These are phyloP conservation scores for Chrysina gloriosa DNA, from an alignment of 2,888 invertebrate species.

Conservation along the genomic window DNA sequence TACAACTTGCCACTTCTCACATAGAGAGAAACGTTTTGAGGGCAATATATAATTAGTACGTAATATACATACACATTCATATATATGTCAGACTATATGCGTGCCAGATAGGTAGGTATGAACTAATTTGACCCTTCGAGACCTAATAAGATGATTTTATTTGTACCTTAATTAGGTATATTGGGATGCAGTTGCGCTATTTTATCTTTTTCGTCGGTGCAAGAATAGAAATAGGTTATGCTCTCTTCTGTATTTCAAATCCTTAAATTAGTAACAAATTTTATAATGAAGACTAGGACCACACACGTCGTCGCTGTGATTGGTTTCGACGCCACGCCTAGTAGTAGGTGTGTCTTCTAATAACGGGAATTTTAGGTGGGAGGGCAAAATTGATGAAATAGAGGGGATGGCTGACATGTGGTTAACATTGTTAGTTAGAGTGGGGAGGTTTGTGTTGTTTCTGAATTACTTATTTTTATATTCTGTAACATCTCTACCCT, in stretches of 20 bases:
- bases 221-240: conserved; percentile 34
- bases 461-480: neutral
- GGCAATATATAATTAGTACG: conserved; percentile 46
- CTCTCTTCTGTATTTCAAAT: conserved; percentile 59
- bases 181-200: conserved; percentile 48
- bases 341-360: conserved; percentile 44
- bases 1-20: too few species aligned
- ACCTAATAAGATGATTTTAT: conserved; percentile 44
- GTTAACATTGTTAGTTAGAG: conserved; percentile 8
- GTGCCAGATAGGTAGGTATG: conserved; percentile 42
- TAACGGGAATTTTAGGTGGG: conserved; percentile 34
- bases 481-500: neutral
- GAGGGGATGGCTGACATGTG: conserved; percentile 41
- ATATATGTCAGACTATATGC: conserved; percentile 42
- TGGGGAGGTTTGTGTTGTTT: conserved; percentile 10
- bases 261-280: conserved; percentile 64
- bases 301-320: conserved; percentile 65
- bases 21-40: conserved; percentile 38
- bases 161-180: conserved; percentile 54
- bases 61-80: too few species aligned
- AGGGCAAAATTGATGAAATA: conserved; percentile 33
- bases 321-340: conserved; percentile 59
- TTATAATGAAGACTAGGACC: conserved; percentile 66
- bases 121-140: conserved; percentile 42
- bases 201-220: conserved; percentile 16